A percentile compares a stretch with the other conserved stretches of the same genome.
Evolutionary conservation across 2,888 invertebrate genomes (phyloP).

Genomic region (Trissoscelio sp.): DNA sequence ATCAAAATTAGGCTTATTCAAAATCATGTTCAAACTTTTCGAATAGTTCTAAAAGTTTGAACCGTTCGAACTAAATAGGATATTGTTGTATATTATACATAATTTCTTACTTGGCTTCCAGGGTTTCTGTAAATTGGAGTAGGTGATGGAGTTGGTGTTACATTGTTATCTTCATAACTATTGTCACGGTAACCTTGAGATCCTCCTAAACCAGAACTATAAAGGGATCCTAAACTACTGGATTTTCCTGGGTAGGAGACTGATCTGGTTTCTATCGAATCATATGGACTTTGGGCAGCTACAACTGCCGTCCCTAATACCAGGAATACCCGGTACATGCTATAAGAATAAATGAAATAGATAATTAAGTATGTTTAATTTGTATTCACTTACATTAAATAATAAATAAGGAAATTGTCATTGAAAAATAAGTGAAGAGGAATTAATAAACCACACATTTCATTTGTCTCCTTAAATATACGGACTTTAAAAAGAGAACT

Average conservation of each 20-base stretch:
- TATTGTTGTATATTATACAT: neutral
- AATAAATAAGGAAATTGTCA: too few species aligned
- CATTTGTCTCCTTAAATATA: too few species aligned
- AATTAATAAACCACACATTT: too few species aligned
- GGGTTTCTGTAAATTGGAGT: conserved; percentile 78
- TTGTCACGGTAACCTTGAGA: conserved; percentile 80
- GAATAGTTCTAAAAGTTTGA: too few species aligned
- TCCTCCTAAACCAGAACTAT: conserved; percentile 75
- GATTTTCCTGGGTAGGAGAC: conserved; percentile 78
- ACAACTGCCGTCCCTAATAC: conserved; percentile 76
- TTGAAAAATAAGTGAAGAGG: too few species aligned
- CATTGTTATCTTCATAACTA: conserved; percentile 82
- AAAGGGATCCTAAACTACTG: conserved; percentile 78
- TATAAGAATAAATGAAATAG: conserved; percentile 64
- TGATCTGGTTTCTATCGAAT: conserved; percentile 77
- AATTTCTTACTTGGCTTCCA: conserved; percentile 57
- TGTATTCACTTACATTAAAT: too few species aligned
- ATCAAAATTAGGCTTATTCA: too few species aligned
- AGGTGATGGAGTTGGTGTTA: conserved; percentile 81
- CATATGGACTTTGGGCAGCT: conserved; percentile 78
- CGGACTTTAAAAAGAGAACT: too few species aligned
- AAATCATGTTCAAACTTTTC: too few species aligned
- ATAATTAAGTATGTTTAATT: too few species aligned
- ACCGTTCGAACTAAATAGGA: too few species aligned
- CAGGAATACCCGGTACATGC: conserved; percentile 79